Conservation (phyloP, 2,888 invertebrate genomes). For the Lysandra bellargus region DNA sequence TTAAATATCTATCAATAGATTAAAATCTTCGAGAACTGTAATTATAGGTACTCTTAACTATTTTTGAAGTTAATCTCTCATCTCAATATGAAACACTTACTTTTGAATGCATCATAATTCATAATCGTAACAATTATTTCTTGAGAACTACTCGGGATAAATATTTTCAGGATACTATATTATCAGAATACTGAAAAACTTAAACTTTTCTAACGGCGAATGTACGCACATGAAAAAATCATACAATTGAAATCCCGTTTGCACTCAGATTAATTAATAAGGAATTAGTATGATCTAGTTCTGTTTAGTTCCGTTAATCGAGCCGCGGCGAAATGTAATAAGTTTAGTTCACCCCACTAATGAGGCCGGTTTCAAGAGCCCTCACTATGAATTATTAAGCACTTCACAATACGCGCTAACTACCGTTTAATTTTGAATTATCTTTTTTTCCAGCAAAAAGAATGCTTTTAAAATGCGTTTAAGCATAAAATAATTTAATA, state of each 20-base stretch:
- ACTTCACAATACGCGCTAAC: constrained; percentile 22
- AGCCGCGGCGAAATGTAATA: constrained; percentile 18
- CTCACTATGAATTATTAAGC: constrained; percentile 14
- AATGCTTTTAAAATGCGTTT: background rate
- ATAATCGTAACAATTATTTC: too few relatives aligned
- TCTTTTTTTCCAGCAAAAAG: constrained; percentile 3
- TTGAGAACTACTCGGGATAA: too few relatives aligned
- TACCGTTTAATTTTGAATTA: constrained; percentile 16
- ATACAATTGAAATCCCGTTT: background rate
- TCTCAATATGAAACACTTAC: too few relatives aligned
- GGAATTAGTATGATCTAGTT: background rate
- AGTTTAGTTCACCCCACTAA: constrained; percentile 17
- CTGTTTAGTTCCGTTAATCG: constrained; percentile 5
- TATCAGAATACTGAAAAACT: too few relatives aligned
- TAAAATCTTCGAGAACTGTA: too few relatives aligned
- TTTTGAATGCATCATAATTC: too few relatives aligned
- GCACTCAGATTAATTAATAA: constrained; percentile 2
- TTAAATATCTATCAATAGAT: too few relatives aligned
- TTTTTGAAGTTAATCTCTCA: too few relatives aligned
- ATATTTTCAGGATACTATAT: too few relatives aligned
- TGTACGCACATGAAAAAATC: too few relatives aligned
- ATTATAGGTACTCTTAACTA: too few relatives aligned
- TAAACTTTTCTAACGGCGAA: too few relatives aligned
- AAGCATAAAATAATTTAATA: background rate
- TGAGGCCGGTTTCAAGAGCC: constrained; percentile 11